Evolutionary conservation across 37 sponge, comb jelly and placozoan species (phyloP).

Genomic region (Eunapius fragilis): DNA sequence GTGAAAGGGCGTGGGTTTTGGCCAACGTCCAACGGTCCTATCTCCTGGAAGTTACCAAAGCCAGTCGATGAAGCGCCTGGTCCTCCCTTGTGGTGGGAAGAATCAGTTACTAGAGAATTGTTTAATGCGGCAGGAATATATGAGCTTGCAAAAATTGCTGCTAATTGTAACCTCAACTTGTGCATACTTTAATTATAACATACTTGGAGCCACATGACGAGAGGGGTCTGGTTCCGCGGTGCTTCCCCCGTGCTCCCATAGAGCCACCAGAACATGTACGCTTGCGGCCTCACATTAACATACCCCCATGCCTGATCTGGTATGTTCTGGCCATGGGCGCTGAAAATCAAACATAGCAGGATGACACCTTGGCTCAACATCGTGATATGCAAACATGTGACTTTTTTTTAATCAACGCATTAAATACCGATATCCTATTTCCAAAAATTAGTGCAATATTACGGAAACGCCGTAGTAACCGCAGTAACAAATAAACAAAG

Average conservation of each 20-base stretch:
- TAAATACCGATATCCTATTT: background rate
- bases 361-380: background rate
- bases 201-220: conserved; percentile 91
- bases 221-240: conserved; percentile 51
- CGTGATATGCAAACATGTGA: background rate
- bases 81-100: conserved; percentile 68
- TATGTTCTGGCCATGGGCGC: conserved; percentile 12
- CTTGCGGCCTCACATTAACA: conserved; percentile 69
- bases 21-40: conserved; percentile 79
- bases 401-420: background rate
- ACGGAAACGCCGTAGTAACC: background rate
- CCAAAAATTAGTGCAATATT: background rate
- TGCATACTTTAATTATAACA: too few relatives aligned
- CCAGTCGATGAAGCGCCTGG: conserved; percentile 91
- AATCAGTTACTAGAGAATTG: too few relatives aligned
- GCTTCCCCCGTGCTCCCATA: conserved; percentile 36
- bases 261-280: conserved; percentile 95
- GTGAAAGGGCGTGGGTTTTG: conserved; percentile 60
- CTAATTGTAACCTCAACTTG: background rate
- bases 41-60: conserved; percentile 89
- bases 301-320: conserved; percentile 80
- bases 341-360: background rate
- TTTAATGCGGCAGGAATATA: too few relatives aligned
- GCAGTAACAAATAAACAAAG: conserved; percentile 6
- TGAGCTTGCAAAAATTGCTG: too few relatives aligned